phyloP scores from a whole-genome alignment of 2,797 vertebrate genomes.

The Sphenopsis melanotis region DNA sequence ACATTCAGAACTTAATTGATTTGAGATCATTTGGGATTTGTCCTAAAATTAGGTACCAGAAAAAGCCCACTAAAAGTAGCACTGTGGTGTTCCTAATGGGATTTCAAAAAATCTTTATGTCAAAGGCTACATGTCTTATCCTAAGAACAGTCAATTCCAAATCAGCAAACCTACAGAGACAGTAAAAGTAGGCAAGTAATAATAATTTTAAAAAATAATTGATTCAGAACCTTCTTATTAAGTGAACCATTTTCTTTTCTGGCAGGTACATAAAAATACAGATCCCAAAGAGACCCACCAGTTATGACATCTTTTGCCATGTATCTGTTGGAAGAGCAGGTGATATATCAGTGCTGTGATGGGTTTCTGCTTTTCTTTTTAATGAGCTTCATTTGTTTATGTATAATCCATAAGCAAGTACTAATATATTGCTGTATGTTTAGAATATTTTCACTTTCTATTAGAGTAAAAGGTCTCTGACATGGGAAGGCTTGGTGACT shows the following conservation, averaged over 20 bases:
- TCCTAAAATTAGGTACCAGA: conserved; percentile 14
- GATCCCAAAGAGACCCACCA: not conserved
- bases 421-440: not conserved
- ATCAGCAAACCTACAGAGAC: not conserved
- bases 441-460: not conserved
- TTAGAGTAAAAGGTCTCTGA: not conserved
- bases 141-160: not conserved
- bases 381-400: not conserved
- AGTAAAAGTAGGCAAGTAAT: not conserved
- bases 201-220: rapidly evolving
- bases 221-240: not conserved
- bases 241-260: not conserved
- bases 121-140: not conserved
- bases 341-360: not conserved
- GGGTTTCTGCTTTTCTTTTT: not conserved
- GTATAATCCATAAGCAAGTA: not conserved
- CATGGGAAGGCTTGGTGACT: not conserved
- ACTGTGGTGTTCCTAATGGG: not conserved
- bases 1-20: conserved; percentile 48
- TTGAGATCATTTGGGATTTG: conserved; percentile 35
- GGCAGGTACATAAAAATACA: not conserved
- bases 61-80: not conserved
- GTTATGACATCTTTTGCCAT: not conserved
- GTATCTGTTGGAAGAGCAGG: not conserved
- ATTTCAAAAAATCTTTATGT: not conserved